phyloP scores from a whole-genome alignment of 2,113 vertebrate species.

The Chaetodon trifascialis region DNA sequence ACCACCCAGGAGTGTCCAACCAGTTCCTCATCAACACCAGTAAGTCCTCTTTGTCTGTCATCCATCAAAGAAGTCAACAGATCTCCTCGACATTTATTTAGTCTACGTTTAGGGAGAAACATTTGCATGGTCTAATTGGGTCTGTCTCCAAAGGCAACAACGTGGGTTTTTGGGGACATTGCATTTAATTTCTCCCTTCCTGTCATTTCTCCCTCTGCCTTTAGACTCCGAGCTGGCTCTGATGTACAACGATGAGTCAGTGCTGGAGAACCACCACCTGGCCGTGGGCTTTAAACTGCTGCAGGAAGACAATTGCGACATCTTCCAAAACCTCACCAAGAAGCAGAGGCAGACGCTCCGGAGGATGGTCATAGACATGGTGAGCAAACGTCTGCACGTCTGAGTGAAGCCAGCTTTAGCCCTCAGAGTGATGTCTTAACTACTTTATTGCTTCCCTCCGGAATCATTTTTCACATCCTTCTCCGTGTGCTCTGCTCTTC shows the following conservation, averaged over 20 bases:
- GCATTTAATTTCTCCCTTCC: constrained; percentile 43
- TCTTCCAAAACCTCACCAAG: constrained; percentile 98
- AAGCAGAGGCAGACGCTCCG: constrained; percentile 94
- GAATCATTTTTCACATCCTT: background rate
- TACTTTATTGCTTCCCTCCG: background rate
- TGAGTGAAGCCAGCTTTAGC: background rate
- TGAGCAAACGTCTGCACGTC: constrained; percentile 67
- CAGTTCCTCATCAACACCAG: constrained; percentile 99
- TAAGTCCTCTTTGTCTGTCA: constrained; percentile 78
- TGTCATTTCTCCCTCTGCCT: constrained; percentile 26
- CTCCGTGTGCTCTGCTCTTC: background rate
- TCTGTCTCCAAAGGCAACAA: constrained; percentile 17
- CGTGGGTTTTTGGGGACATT: constrained; percentile 14
- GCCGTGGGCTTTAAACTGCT: constrained; percentile 98
- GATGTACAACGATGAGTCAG: constrained; percentile 99
- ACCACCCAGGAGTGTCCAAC: constrained; percentile 98
- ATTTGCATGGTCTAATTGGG: constrained; percentile 5
- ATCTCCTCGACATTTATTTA: constrained; percentile 8
- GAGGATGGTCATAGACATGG: constrained; percentile 99
- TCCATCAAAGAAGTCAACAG: background rate
- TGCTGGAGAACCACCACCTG: constrained; percentile 98
- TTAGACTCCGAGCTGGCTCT: constrained; percentile 96
- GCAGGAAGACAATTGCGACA: constrained; percentile 98
- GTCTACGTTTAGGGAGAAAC: constrained; percentile 5
- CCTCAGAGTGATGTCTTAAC: background rate